Evolutionary conservation across 2,888 invertebrate species (phyloP).

Genomic region (Tanypteryx hageni): DNA sequence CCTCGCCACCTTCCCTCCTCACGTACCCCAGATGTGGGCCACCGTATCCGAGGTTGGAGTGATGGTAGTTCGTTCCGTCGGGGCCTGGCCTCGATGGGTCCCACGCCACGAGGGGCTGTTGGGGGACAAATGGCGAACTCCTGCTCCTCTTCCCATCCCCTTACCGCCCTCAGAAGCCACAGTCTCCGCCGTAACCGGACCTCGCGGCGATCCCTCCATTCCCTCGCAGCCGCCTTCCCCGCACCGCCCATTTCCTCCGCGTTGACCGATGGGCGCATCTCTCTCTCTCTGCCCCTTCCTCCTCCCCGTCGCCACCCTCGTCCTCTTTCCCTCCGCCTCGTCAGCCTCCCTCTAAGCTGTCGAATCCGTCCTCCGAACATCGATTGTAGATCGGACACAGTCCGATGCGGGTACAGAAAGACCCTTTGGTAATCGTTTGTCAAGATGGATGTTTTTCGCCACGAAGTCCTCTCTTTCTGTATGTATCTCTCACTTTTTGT

Average conservation of each 20-base stretch:
- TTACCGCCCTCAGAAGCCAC: not conserved
- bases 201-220: not conserved
- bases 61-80: not conserved
- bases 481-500: not conserved
- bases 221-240: no score
- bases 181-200: no score
- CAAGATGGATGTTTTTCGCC: constrained; percentile 46
- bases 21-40: not conserved
- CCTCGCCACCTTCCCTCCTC: not conserved
- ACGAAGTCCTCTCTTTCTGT: not conserved
- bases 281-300: not conserved
- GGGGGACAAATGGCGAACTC: not conserved
- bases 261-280: constrained; percentile 10
- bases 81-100: not conserved
- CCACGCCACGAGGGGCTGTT: not conserved
- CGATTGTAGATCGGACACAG: not conserved
- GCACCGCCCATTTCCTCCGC: not conserved
- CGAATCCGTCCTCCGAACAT: not conserved
- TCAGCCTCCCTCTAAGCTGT: not conserved
- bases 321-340: not conserved
- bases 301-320: not conserved
- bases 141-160: not conserved
- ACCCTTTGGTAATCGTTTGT: constrained; percentile 40
- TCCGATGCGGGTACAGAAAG: constrained; percentile 22
- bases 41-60: not conserved